Percentiles rank a stretch among this genome's conserved stretches.
These are phyloP conservation scores for Halichoerus grypus DNA, from an alignment of 2,113 vertebrate genomes.

Conservation along the genomic window DNA sequence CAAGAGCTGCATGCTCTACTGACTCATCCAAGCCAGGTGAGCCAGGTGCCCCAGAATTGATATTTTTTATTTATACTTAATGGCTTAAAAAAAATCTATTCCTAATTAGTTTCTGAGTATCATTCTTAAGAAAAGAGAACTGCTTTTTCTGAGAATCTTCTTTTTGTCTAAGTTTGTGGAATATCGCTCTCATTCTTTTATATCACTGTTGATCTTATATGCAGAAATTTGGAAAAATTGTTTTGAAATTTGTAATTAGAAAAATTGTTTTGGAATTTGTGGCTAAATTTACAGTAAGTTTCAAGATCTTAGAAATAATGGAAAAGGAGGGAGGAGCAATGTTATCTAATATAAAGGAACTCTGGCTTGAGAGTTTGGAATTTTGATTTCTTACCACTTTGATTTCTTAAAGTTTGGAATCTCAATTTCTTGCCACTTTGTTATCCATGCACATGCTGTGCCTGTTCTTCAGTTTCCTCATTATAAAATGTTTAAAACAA, in stretches of 20 bases:
- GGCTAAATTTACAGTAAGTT: background rate
- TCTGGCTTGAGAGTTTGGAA: conserved; percentile 1
- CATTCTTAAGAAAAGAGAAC: conserved; percentile 25
- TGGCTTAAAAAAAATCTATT: background rate
- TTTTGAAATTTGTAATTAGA: conserved; percentile 15
- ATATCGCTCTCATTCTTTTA: conserved; percentile 24
- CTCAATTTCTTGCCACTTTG: conserved; percentile 18
- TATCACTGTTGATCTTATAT: conserved; percentile 21
- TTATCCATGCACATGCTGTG: background rate
- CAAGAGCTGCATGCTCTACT: background rate
- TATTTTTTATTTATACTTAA: background rate
- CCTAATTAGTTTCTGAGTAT: background rate
- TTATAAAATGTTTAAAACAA: conserved; percentile 48
- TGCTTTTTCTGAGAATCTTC: background rate
- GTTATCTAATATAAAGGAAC: background rate
- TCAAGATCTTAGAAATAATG: conserved; percentile 38
- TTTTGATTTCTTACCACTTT: conserved; percentile 26
- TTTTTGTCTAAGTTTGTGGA: conserved; percentile 20
- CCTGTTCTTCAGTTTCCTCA: background rate
- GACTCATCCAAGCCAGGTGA: background rate
- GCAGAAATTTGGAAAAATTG: background rate
- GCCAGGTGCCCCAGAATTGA: background rate
- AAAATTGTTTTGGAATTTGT: conserved; percentile 42
- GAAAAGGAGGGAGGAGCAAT: background rate
- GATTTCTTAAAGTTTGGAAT: background rate